Base-by-base conservation (phyloP, 2,888 invertebrate genomes). In the Bellardia pandia region DNA sequence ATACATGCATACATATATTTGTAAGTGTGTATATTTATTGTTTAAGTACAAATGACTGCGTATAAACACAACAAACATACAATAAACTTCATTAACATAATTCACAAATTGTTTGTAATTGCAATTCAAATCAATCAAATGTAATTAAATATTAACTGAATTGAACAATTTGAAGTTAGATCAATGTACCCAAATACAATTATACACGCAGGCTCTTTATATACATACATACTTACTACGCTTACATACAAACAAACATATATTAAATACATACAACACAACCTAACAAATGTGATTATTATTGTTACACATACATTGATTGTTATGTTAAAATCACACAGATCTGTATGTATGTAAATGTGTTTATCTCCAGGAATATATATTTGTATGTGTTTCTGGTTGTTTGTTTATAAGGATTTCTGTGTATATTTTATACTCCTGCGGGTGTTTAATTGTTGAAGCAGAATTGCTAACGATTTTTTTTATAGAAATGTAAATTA, bases 101-200 rank as follows among this genome's bases (percentile, higher is more conserved):
- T 83, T 85, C 85, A 74, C 68, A 85, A 81, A 88, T 82, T 86
- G 81, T 86, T 81, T 82, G 84, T 86, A 82, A 88, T 82, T 86
- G 84, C 86, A 86, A 78, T 80, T 75, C 77, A 79, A 86, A 84
- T 86, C 81, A 86, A 88, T 86, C 86, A 88, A 88, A 85, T 88
- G 77, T 85, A 81, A 86, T 88, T 86, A 86, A 88, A 86, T 88
- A 88, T 86, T 88, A 86, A 86, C 53, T 45, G 48, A 79, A 71
- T 45, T 53, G 78, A 60, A 64, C 74, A 78, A 62, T 56, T 45
- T 51, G n/a, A 51, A 51, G n/a, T 60, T 64, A 16, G 66, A 5
- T 33, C 56, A 33, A 42, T 42, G 37, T 13, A 77, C 23, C 30
- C 11, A 69, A 23, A 48, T 33, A 40, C n/a, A 37, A 9, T 56